Conservation (phyloP, 2,113 vertebrate genomes). For the Festucalex cinctus region DNA sequence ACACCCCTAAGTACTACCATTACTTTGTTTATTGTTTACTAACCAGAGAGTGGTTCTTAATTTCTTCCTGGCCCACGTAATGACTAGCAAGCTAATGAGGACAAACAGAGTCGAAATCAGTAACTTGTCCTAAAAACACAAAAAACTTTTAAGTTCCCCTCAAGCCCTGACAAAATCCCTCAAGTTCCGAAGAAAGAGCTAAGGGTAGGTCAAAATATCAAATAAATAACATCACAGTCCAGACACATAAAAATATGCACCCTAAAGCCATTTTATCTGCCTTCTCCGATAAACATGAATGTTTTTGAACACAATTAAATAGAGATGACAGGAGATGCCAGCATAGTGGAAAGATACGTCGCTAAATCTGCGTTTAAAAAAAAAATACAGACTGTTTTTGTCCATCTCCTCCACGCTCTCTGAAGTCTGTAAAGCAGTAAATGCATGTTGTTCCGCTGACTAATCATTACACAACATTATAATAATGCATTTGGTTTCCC, state of each 20-base stretch:
- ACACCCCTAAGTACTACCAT: no score
- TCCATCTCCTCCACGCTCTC: conserved; percentile 8
- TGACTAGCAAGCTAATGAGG: conserved; percentile 9
- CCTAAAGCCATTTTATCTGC: conserved; percentile 24
- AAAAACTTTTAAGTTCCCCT: no score
- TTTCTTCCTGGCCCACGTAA: conserved; percentile 29
- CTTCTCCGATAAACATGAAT: background rate
- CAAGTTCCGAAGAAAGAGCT: no score
- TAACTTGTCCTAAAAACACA: background rate
- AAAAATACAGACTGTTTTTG: background rate
- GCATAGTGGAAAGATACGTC: background rate
- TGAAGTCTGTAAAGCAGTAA: background rate
- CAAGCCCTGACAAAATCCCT: no score
- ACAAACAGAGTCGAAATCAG: no score
- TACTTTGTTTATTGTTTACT: background rate
- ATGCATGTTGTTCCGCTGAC: background rate
- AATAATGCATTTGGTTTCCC: conserved; percentile 23
- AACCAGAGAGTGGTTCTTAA: conserved; percentile 10
- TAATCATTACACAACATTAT: conserved; percentile 33
- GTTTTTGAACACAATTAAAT: background rate
- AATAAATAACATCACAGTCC: no score
- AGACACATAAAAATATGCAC: background rate
- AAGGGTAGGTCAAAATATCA: no score
- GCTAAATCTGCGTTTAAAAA: background rate
- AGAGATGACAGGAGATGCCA: background rate